A percentile compares a stretch with the other conserved stretches of the same genome.
phyloP scores from a whole-genome alignment of 2,888 invertebrate genomes.

The Xanthorhoe spadicearia region DNA sequence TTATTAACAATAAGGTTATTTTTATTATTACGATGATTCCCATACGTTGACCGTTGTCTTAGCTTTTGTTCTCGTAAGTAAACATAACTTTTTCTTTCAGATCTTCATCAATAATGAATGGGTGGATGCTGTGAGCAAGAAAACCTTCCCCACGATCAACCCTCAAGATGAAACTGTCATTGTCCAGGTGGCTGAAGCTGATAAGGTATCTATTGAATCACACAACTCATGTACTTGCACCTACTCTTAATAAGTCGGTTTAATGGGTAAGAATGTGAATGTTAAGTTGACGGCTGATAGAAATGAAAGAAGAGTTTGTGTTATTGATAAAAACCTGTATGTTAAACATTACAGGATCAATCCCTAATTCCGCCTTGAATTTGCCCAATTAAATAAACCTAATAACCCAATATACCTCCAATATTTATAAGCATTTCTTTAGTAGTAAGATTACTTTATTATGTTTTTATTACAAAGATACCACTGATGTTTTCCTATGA shows the following conservation, averaged over 20 bases:
- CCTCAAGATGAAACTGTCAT: constrained; percentile 92
- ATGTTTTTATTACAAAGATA: no score
- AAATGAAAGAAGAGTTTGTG: no score
- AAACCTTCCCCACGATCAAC: constrained; percentile 94
- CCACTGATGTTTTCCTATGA: no score
- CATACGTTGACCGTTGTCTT: not conserved
- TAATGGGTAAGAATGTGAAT: no score
- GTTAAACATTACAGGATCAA: no score
- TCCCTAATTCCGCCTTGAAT: no score
- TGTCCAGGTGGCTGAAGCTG: constrained; percentile 91
- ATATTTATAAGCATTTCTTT: no score
- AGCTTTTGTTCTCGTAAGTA: not conserved
- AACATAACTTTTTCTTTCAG: constrained; percentile 65
- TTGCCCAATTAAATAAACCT: no score
- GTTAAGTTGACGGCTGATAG: no score
- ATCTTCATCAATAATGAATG: constrained; percentile 93
- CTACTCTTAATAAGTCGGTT: not conserved
- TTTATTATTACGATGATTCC: not conserved
- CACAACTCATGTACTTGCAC: not conserved
- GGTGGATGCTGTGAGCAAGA: constrained; percentile 92
- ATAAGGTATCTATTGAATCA: constrained; percentile 85
- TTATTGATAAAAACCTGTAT: no score
- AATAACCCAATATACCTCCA: no score
- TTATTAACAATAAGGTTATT: not conserved
- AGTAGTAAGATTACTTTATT: no score